These are phyloP conservation scores for Teleogryllus occipitalis DNA, from an alignment of 1,140 invertebrate genomes.

Conservation along the genomic window DNA sequence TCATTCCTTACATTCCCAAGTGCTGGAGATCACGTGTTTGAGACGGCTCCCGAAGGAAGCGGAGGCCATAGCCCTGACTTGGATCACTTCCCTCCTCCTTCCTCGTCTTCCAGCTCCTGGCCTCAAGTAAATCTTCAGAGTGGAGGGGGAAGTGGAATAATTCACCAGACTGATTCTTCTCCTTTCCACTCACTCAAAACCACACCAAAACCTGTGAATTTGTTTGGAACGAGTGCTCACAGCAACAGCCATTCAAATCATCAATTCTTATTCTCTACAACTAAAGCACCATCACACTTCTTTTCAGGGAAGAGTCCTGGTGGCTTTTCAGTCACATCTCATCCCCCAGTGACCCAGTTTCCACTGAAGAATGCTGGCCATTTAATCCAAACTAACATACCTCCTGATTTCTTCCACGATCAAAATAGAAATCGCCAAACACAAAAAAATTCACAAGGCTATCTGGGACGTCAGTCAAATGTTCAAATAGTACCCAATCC, in stretches of 20 bases:
- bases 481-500: background rate
- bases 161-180: background rate
- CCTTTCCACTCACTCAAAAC: background rate
- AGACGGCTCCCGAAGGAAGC: background rate
- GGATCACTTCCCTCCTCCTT: background rate
- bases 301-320: background rate
- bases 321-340: background rate
- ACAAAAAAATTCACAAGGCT: background rate
- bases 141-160: background rate
- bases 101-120: background rate
- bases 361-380: background rate
- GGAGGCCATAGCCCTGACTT: background rate
- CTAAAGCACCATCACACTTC: background rate
- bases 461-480: background rate
- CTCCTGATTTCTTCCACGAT: background rate
- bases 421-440: background rate
- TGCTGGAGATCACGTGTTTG: background rate
- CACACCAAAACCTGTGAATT: background rate
- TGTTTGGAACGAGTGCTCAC: background rate
- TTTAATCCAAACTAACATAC: background rate
- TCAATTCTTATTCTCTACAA: slow-evolving; percentile 11
- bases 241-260: background rate
- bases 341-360: background rate
- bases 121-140: background rate
- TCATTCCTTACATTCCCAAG: background rate